Conservation (phyloP, 2,113 vertebrate genomes). For the Marcusenius ussheri region DNA sequence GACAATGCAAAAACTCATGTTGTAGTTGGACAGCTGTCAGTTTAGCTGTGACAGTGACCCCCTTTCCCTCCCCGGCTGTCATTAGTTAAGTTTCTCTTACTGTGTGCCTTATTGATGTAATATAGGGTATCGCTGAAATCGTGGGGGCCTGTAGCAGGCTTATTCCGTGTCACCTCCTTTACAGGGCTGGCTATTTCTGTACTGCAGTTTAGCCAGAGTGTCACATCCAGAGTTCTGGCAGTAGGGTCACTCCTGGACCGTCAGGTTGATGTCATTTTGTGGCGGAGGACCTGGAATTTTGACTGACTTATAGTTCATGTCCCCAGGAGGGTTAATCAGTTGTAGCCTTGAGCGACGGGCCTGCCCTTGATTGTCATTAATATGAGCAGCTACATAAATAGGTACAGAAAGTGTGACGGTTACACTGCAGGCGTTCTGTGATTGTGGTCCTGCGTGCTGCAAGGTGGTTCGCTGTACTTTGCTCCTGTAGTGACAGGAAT, state of each 20-base stretch:
- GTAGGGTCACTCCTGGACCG: background rate
- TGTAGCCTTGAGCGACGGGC: background rate
- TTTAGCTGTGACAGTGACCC: background rate
- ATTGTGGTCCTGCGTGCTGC: background rate
- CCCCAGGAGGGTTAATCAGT: background rate
- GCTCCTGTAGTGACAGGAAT: background rate
- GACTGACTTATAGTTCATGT: background rate
- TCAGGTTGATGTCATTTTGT: background rate
- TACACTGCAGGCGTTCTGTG: background rate
- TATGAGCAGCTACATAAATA: background rate
- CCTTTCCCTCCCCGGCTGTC: background rate
- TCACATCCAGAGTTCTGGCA: background rate
- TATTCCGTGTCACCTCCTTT: background rate
- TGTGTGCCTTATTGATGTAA: background rate
- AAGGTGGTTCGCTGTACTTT: background rate
- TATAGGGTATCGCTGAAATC: background rate
- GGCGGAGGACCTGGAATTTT: background rate
- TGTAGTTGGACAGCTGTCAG: background rate
- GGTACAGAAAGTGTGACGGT: background rate
- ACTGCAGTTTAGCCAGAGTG: background rate
- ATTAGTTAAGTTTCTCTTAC: background rate
- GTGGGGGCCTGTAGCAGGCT: background rate
- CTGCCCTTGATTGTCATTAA: background rate
- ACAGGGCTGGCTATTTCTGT: background rate
- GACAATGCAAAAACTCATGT: background rate